Evolutionary conservation across 2,888 invertebrate species (phyloP), one percentile per base, ranked within the genome.

Genomic region (Meloe dianella): DNA sequence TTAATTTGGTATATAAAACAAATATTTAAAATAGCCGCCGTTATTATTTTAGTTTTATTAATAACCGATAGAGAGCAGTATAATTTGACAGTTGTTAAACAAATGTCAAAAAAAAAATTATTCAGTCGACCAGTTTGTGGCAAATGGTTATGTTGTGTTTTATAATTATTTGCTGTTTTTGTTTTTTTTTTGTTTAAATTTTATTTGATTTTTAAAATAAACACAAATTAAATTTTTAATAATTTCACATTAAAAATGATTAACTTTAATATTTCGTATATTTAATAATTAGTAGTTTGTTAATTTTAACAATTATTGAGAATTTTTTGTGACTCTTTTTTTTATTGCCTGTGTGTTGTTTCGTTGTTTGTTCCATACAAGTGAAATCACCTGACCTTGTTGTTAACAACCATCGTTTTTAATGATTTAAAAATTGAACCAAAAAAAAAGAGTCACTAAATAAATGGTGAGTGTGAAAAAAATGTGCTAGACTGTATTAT

Each of bases 301-400:
- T n/a, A n/a, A n/a, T n/a, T n/a, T n/a, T n/a, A n/a, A n/a, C n/a
- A n/a, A n/a, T n/a, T n/a, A n/a, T n/a, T n/a, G n/a, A n/a, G n/a
- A n/a, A n/a, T 32, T 38, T 38, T 38, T 38, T 38, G 32, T 32
- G 10, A n/a, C 38, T 38, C 6, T 38, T 14, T 38, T 38, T 38
- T 14, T 14, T 38, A 7, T 38, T 38, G 38, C 14, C n/a, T n/a
- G n/a, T n/a, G n/a, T n/a, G n/a, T n/a, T n/a, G n/a, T n/a, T n/a
- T n/a, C n/a, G n/a, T 38, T 38, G 38, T 38, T 38, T 10, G 38
- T 38, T 38, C 14, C 5, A 38, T n/a, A 38, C 14, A 38, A 38
- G 38, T 38, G 38, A 65, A 68, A 68, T 63, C 61, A 65, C 65
- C 68, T 68, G 68, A 68, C 68, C 68, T 68, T 68, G 65, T 68